phyloP scores from a whole-genome alignment of 2,888 invertebrate genomes.

The Caradrina clavipalpis region DNA sequence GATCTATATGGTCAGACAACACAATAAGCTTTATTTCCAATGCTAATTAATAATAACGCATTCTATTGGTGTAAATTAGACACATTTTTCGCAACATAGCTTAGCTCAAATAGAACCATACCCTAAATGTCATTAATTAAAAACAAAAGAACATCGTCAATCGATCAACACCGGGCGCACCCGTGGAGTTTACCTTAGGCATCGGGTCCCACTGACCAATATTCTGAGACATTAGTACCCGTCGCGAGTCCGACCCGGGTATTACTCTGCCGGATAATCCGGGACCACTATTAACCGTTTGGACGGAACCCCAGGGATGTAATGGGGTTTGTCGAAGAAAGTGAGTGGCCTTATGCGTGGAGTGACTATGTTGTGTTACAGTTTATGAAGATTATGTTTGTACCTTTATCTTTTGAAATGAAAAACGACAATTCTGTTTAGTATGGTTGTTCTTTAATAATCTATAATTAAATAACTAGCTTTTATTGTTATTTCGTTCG shows the following conservation, averaged over 20 bases:
- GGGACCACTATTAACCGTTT: slow-evolving; percentile 78
- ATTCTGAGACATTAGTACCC: slow-evolving; percentile 74
- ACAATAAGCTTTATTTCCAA: too few relatives aligned
- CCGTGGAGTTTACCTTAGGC: slow-evolving; percentile 48
- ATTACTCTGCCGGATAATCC: slow-evolving; percentile 75
- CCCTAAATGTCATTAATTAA: not conserved
- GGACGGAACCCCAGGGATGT: slow-evolving; percentile 62
- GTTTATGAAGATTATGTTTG: not conserved
- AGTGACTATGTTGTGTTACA: not conserved
- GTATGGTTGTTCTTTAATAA: too few relatives aligned
- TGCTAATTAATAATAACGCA: too few relatives aligned
- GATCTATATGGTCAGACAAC: too few relatives aligned
- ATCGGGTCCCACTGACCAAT: slow-evolving; percentile 71
- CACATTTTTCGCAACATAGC: too few relatives aligned
- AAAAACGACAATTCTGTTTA: too few relatives aligned
- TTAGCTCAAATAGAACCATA: too few relatives aligned
- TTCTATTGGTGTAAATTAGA: too few relatives aligned
- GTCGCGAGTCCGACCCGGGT: slow-evolving; percentile 68
- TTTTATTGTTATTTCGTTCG: too few relatives aligned
- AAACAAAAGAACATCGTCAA: not conserved
- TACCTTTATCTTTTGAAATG: too few relatives aligned
- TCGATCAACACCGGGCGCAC: slow-evolving; percentile 25
- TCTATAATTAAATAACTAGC: too few relatives aligned
- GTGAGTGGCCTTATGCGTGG: not conserved
- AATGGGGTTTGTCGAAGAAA: slow-evolving; percentile 52